Percentiles rank a stretch among this genome's conserved stretches.
Evolutionary conservation across 2,888 invertebrate genomes (phyloP).

Genomic region (Drosophila prolongata): DNA sequence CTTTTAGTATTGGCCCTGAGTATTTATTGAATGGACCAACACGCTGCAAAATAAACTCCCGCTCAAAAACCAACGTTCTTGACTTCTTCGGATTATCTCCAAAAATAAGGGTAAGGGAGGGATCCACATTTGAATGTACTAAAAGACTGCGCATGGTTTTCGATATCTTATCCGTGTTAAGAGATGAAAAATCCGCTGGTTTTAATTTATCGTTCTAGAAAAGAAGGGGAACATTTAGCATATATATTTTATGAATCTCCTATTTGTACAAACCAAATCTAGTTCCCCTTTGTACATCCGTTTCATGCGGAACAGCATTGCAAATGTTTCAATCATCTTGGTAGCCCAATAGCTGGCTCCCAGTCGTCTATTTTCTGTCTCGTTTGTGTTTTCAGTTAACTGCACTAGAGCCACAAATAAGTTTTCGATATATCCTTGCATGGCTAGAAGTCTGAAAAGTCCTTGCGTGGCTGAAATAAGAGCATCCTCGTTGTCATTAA

Average conservation of each 20-base stretch:
- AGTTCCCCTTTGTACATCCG: slow-evolving; percentile 77
- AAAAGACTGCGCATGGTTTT: slow-evolving; percentile 70
- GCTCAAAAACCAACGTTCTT: slow-evolving; percentile 79
- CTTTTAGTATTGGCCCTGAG: slow-evolving; percentile 73
- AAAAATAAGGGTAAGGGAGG: slow-evolving; percentile 76
- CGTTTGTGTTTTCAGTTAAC: slow-evolving; percentile 74
- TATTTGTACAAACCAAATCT: slow-evolving; percentile 69
- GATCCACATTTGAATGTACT: slow-evolving; percentile 73
- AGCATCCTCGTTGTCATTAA: slow-evolving; percentile 51
- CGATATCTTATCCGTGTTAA: slow-evolving; percentile 70
- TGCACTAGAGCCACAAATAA: slow-evolving; percentile 77
- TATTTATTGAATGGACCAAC: slow-evolving; percentile 64
- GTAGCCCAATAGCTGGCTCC: slow-evolving; percentile 83
- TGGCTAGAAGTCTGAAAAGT: slow-evolving; percentile 80
- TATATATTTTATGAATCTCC: neutral
- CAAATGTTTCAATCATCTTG: slow-evolving; percentile 77
- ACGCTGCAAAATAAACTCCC: slow-evolving; percentile 70
- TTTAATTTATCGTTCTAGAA: slow-evolving; percentile 71
- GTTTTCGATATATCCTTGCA: slow-evolving; percentile 79
- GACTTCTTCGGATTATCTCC: slow-evolving; percentile 77
- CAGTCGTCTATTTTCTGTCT: slow-evolving; percentile 47
- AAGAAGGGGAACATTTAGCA: neutral
- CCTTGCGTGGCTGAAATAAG: slow-evolving; percentile 73
- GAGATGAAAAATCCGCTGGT: slow-evolving; percentile 61
- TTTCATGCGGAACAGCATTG: slow-evolving; percentile 80